Base-by-base conservation (phyloP, 1,140 invertebrate species). In the Diploscapter pachys region DNA sequence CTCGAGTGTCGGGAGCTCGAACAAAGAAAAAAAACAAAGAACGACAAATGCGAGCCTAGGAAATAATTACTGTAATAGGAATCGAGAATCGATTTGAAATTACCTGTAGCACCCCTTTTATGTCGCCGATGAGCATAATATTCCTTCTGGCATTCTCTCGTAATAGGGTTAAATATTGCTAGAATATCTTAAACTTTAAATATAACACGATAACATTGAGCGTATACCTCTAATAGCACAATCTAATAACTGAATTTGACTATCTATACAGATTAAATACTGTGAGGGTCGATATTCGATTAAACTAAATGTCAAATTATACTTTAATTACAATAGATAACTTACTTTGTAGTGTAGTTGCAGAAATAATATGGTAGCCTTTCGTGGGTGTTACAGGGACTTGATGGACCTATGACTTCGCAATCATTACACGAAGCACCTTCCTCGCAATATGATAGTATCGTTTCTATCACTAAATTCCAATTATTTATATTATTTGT, bases 181-280 rank as follows among this genome's bases (percentile, higher is more conserved):
- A 69, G 72, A 65, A 59, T 69, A 13, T 73, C 13, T 2, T 71
- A 31, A 31, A 31, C 31, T 31, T 31, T 31, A 31, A 31, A 31
- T 31, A 31, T 31, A 31, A 31, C 31, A 31, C 31, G 31, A 31
- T 31, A 31, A 31, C 31, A 31, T 0, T 31, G 31, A 31, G 31
- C 1, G 31, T 1, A 31, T 31, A 31, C 31, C 31, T 31, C 31
- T 64, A 11, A 54, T 11, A n/a, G 55, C 66, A 73, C 73, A 75
- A 6, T 65, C 66, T 13, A 75, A 56, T 4, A 61, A 51, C 49
- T 55, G 53, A 31, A 72, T 59, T 53, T 63, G 55, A 6, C 74
- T 74, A 53, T 79, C 76, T n/a, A 79, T 53, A 68, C 78, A 79
- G 59, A 73, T 55, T 57, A 76, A 76, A 53, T 78, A 79, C 48